Percentiles rank a stretch among this genome's conserved stretches.
Conservation (phyloP, 2,888 invertebrate species). For the Pandemis heparana region DNA sequence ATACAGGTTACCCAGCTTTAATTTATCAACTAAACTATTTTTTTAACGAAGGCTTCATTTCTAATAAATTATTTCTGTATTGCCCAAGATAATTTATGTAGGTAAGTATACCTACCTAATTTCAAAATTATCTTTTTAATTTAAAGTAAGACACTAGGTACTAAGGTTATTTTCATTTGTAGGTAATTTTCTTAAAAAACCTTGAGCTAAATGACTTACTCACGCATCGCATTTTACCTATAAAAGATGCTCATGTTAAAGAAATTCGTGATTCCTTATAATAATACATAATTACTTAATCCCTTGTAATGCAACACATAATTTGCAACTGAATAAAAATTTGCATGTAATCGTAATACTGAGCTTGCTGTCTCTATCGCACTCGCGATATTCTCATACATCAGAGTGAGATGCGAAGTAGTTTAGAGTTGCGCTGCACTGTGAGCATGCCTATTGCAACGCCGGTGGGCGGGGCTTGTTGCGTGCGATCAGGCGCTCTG, state of each 20-base stretch:
- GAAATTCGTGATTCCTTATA: constrained; percentile 64
- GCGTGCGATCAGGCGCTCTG: constrained; percentile 62
- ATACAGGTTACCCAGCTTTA: no score
- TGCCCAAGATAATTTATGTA: no score
- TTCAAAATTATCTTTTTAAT: no score
- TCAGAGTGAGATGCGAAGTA: constrained; percentile 59
- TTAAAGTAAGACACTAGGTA: background rate
- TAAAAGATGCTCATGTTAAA: constrained; percentile 39
- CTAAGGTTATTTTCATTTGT: background rate
- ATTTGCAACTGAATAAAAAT: constrained; percentile 82
- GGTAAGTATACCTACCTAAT: no score
- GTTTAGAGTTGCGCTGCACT: constrained; percentile 64
- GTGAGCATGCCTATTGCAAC: constrained; percentile 81
- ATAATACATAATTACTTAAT: constrained; percentile 79
- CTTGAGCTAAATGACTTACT: constrained; percentile 53
- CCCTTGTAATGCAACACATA: constrained; percentile 68
- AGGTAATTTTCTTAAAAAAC: constrained; percentile 22
- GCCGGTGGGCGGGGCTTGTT: constrained; percentile 74
- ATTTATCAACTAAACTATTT: no score
- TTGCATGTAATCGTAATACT: constrained; percentile 77
- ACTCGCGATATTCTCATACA: constrained; percentile 37
- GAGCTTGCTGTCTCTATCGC: constrained; percentile 62
- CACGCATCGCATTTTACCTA: constrained; percentile 50
- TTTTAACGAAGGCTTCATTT: no score
- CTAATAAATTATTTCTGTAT: no score